A percentile compares a stretch with the other conserved stretches of the same genome.
These are phyloP conservation scores for Lepidochrysops patricia DNA, from an alignment of 2,888 invertebrate species.

Conservation along the genomic window DNA sequence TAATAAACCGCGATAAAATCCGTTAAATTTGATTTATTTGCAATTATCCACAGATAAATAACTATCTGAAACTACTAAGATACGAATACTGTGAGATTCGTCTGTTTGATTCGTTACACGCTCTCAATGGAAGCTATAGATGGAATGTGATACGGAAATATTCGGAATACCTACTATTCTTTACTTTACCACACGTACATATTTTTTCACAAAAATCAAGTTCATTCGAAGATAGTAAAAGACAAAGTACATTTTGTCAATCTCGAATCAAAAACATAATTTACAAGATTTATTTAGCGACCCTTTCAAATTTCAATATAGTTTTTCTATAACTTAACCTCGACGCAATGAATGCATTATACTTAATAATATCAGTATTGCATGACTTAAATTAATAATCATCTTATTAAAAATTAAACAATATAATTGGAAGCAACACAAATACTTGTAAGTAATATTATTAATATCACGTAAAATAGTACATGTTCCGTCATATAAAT, in stretches of 20 bases:
- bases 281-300: background rate
- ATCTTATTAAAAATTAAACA: background rate
- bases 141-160: background rate
- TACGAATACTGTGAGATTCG: constrained; percentile 1
- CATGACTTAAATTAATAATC: background rate
- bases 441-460: background rate
- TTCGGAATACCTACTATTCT: background rate
- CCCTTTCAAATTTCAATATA: background rate
- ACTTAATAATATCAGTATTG: background rate
- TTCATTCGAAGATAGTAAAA: background rate
- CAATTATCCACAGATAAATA: background rate
- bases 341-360: background rate
- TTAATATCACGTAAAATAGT: background rate
- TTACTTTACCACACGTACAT: background rate
- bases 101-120: background rate
- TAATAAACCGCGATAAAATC: too few species aligned
- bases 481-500: background rate
- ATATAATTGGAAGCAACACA: background rate
- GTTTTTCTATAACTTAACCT: background rate
- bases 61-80: background rate
- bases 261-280: background rate
- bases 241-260: background rate
- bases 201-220: too few species aligned
- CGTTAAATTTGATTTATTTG: too few species aligned
- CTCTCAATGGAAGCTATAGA: background rate